Evolutionary conservation across 2,888 invertebrate genomes (phyloP).

Genomic region (Cryptocheilus praepositus): DNA sequence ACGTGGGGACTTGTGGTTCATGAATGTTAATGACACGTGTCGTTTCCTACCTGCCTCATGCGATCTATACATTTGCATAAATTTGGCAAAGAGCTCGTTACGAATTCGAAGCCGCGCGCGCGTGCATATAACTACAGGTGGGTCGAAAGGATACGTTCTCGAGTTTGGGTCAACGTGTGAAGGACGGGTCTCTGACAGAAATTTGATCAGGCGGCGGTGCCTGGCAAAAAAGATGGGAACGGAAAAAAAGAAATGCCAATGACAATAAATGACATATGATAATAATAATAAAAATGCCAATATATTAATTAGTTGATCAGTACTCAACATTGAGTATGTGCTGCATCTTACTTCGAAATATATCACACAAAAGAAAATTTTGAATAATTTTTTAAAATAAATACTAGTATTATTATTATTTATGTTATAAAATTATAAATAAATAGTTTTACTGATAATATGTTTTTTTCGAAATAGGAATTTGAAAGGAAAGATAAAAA

Average conservation of each 20-base stretch:
- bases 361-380: no score
- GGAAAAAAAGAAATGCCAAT: background rate
- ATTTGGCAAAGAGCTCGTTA: constrained; percentile 65
- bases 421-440: no score
- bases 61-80: constrained; percentile 61
- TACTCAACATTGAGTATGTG: no score
- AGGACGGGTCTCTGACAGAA: constrained; percentile 39
- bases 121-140: constrained; percentile 18
- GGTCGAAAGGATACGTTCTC: background rate
- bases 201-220: background rate
- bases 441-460: no score
- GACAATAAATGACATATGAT: no score
- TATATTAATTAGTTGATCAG: no score
- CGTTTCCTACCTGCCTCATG: constrained; percentile 44
- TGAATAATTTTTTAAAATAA: no score
- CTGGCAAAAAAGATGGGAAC: background rate
- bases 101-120: constrained; percentile 43
- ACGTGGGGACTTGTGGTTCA: constrained; percentile 37
- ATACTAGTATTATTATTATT: no score
- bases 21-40: constrained; percentile 64
- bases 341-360: no score
- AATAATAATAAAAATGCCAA: no score
- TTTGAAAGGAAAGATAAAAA: no score
- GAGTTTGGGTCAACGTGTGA: constrained; percentile 55
- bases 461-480: no score